Base-by-base conservation (phyloP, 2,797 vertebrate genomes). In the Caiman crocodilus region DNA sequence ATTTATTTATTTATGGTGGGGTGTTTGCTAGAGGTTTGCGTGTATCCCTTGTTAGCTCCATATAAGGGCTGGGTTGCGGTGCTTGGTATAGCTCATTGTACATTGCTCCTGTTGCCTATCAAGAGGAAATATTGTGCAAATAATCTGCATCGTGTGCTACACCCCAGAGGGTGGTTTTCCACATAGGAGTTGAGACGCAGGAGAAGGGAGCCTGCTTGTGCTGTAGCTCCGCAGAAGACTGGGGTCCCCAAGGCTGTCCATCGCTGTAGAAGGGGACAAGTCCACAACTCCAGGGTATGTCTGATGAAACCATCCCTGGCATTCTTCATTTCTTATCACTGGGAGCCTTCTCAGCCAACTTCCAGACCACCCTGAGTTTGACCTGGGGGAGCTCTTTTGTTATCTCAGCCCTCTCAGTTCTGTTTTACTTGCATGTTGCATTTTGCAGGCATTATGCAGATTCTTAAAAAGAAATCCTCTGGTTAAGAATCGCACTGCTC, bases 371-470 rank as follows among this genome's bases (percentile, higher is more conserved):
- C 57, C 55, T 64, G 65, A 3, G 0, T 25, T 26, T 56, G 50
- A 28, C 30, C 77, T 0, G 0, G 55, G 55, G 61, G 75, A 84
- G 18, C 17, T 58, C 20, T 57, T 32, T 7, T 35, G 76, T 61
- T 75, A 4, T 13, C 30, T 32, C 67, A 58, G 56, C 7, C 57
- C 89, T 88, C 56, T 58, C 58, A 26, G 8, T 17, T 86, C 81
- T 95, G n/a, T 79, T 94, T 89, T 88, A 60, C 28, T 90, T 59
- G 8, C 65, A 20, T 7, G 42, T 77, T 79, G 6, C 14, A 57
- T 79, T 32, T 25, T 1, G 11, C 42, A 76, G 71, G 30, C 26
- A 78, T 50, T 26, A 65, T 57, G 21, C 6, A 87, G 16, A 30
- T 13, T 91, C 74, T 88, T 90, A 6, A 73, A 87, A 57, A 23